Evolutionary conservation across 2,113 vertebrate genomes (phyloP).

Genomic region (Phalacrocorax carbo): DNA sequence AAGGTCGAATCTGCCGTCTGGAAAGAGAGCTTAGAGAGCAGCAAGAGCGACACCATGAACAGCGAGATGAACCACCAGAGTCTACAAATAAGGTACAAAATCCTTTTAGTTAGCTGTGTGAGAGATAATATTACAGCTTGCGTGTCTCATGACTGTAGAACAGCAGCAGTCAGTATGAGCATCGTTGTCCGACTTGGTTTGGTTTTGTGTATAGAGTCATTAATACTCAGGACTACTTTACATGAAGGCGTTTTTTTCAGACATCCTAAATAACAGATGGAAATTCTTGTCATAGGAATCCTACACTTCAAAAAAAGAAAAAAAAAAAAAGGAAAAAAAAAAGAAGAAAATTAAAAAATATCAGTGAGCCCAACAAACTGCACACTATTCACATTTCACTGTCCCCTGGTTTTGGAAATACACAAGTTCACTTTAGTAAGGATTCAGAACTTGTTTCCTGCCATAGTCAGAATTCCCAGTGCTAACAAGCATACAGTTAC

Average conservation of each 20-base stretch:
- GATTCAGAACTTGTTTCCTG: not conserved
- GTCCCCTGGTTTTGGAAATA: not conserved
- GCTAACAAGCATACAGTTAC: not conserved
- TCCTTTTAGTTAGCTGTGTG: not conserved
- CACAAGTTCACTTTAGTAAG: not conserved
- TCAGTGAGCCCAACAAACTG: not conserved
- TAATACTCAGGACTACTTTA: not conserved
- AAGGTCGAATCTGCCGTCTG: slow-evolving; percentile 90
- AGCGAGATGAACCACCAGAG: slow-evolving; percentile 89
- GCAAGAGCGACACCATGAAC: slow-evolving; percentile 92
- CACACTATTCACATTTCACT: accelerated
- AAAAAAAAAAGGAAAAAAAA: too few relatives aligned
- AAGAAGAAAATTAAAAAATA: too few relatives aligned
- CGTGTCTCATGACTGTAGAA: not conserved
- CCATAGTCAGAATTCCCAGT: not conserved
- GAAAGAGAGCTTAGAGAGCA: slow-evolving; percentile 93
- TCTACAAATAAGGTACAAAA: slow-evolving; percentile 85
- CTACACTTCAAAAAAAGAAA: not conserved
- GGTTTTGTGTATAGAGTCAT: not conserved
- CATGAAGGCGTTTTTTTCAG: not conserved
- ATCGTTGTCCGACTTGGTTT: not conserved
- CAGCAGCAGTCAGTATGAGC: not conserved
- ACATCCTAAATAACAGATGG: not conserved
- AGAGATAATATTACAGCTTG: not conserved
- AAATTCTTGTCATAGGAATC: not conserved